Evolutionary conservation across 2,888 invertebrate species (phyloP), one percentile per base, ranked within the genome.

Genomic region (Helobdella robusta): DNA sequence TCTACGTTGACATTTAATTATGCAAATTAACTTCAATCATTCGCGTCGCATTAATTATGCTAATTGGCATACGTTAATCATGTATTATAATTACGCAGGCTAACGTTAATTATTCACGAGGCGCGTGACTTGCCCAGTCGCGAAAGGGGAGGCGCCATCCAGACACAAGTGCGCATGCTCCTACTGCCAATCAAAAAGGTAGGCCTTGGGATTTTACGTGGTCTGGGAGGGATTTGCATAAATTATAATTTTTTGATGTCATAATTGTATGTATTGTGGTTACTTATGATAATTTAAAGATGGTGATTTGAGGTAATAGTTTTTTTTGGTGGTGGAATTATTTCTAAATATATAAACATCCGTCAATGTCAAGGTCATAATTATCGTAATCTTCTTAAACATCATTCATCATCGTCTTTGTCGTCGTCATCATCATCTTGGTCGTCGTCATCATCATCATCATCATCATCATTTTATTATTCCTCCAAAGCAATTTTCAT

Each of bases 151-250:
- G 71, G 71, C 8, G 75, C 77, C 30, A 77, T 73, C 66, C 75
- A 72, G 66, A 73, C 74, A 11, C 71, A 71, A 64, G 68, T 69
- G 6, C 85, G 92, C 70, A 83, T 93, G 72, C 85, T 93, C 58
- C 84, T 94, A 74, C 81, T 94, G 70, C 94, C 93, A 3, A 85
- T 88, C 76, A 91, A 92, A 78, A 92, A 92, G 79, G 92, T 92
- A 78, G 35, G 20, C 32, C 20, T 32, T n/a, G 36, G 11, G 11
- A 40, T 18, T 40, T 15, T 18, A 40, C 40, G 11, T 15, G n/a
- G n/a, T n/a, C n/a, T n/a, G 52, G 15, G 23, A 52, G 52, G 11
- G 52, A 15, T 23, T n/a, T 52, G n/a, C 11, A n/a, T 20, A 20
- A n/a, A n/a, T n/a, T n/a, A n/a, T n/a, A n/a, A n/a, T n/a, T n/a